Conservation (phyloP, 2,888 invertebrate species). For the Eudemis profundana region DNA sequence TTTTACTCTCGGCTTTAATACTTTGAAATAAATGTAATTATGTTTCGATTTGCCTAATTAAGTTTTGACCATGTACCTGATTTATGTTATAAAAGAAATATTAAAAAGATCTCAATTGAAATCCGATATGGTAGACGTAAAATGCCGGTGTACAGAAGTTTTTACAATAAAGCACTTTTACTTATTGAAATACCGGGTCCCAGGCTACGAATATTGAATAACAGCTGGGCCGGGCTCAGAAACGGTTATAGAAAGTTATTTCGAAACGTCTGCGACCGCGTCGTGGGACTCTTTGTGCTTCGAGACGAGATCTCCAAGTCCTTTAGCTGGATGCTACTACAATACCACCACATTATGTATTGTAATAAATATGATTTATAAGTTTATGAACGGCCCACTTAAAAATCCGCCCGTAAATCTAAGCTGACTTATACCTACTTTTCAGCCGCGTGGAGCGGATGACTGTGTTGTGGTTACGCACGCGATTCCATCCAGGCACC, state of each 20-base stretch:
- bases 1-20: neutral
- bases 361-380: no score
- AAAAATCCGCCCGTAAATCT: neutral
- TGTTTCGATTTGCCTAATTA: neutral
- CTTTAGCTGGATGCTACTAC: constrained; percentile 4
- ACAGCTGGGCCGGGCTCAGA: constrained; percentile 53
- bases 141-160: neutral
- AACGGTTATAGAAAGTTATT: constrained; percentile 66
- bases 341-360: neutral
- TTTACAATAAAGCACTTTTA: constrained; percentile 30
- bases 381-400: neutral
- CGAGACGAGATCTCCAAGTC: neutral
- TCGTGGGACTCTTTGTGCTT: constrained; percentile 42
- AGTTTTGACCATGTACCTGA: neutral
- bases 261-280: constrained; percentile 63
- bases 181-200: constrained; percentile 62
- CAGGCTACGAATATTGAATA: constrained; percentile 67
- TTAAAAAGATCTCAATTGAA: constrained; percentile 1
- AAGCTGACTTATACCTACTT: neutral
- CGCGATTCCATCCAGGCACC: no score
- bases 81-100: neutral
- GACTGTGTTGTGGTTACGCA: no score
- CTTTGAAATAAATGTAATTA: no score
- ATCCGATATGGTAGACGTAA: constrained; percentile 10
- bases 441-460: neutral